phyloP scores from a whole-genome alignment of 2,113 vertebrate species.

The Zosterops hypoxanthus region DNA sequence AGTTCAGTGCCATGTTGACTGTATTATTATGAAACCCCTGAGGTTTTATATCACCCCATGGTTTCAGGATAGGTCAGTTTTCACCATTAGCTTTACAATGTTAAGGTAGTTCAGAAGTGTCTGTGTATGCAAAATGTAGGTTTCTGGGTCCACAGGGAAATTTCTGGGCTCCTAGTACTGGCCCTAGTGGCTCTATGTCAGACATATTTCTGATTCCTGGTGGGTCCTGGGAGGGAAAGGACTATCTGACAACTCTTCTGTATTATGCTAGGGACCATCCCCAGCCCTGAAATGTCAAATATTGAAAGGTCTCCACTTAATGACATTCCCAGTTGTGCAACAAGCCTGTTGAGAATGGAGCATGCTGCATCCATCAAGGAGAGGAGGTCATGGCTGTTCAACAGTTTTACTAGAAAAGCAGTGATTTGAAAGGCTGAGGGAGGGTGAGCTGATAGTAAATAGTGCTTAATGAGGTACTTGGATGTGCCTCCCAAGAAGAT shows the following conservation, averaged over 20 bases:
- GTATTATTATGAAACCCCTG: not conserved
- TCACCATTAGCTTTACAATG: not conserved
- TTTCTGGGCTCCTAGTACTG: not conserved
- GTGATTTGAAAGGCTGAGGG: not conserved
- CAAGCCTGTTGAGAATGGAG: not conserved
- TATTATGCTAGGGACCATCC: not conserved
- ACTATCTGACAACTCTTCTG: not conserved
- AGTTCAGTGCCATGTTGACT: not conserved
- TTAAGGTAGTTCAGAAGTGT: not conserved
- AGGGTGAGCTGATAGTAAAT: not conserved
- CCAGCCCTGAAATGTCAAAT: not conserved
- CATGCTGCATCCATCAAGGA: not conserved
- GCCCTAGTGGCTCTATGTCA: not conserved
- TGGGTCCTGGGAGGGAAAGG: not conserved
- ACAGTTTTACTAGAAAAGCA: not conserved
- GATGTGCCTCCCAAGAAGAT: not conserved
- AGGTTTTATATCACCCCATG: not conserved
- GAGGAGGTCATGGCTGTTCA: not conserved
- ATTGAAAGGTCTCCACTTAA: not conserved
- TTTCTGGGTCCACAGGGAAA: not conserved
- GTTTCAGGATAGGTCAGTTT: not conserved
- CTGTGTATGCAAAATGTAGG: not conserved
- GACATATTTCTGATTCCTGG: not conserved
- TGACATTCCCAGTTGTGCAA: not conserved
- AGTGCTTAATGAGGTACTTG: not conserved